Evolutionary conservation across 2,113 vertebrate species (phyloP).

Genomic region (Nibea coibor): DNA sequence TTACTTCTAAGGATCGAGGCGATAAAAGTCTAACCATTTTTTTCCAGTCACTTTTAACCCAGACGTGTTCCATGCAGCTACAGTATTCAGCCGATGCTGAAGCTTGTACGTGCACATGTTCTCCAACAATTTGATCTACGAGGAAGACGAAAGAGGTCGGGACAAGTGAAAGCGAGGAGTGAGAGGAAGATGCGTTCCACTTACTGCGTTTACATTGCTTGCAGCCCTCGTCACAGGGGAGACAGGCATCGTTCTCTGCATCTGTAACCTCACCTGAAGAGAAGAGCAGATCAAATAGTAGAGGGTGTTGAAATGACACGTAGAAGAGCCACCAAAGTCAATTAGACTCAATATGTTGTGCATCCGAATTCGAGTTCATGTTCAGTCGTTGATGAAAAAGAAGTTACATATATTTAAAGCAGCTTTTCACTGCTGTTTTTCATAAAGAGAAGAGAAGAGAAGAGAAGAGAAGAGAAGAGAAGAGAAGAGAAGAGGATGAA

Average conservation of each 20-base stretch:
- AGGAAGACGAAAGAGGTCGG: neutral
- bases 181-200: constrained; percentile 52
- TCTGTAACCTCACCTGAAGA: constrained; percentile 85
- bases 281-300: neutral
- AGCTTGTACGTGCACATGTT: neutral
- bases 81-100: neutral
- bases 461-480: neutral
- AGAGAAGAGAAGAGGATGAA: neutral
- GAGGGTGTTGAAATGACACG: neutral
- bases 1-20: neutral
- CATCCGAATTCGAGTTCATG: too few relatives aligned
- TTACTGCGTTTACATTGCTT: constrained; percentile 86
- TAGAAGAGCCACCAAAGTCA: neutral
- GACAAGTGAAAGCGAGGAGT: neutral
- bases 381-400: neutral
- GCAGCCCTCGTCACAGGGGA: constrained; percentile 90
- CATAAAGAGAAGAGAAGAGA: too few relatives aligned
- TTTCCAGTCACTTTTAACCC: neutral
- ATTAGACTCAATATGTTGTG: neutral
- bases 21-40: neutral
- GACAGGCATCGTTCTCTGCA: constrained; percentile 81
- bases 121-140: neutral
- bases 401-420: neutral
- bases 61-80: neutral
- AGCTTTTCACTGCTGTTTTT: neutral